Evolutionary conservation across 2,888 invertebrate species (phyloP), one percentile per base, ranked within the genome.

Genomic region (Lobophora halterata): DNA sequence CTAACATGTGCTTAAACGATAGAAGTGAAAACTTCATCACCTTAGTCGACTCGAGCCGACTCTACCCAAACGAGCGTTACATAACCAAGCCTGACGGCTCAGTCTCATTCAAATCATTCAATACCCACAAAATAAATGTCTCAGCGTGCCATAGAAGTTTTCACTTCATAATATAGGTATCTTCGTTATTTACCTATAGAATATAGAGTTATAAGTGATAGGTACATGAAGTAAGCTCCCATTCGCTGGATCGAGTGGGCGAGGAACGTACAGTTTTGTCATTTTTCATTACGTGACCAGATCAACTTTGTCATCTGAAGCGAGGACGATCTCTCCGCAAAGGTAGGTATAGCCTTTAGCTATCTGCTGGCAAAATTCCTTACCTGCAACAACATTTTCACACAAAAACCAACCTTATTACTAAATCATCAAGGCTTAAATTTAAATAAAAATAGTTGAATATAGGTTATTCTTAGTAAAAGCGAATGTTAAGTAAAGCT

Each of bases 281-380:
- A 90, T 90, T 90, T 90, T 90, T 90, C 90, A 90, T 90, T 90
- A 90, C 90, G 90, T 91, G 90, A 89, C 79, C 81, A 88, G 90
- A 90, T 90, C 89, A 90, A 82, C 85, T 82, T 81, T 77, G 81
- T 88, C 82, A 85, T 72, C 68, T 68, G 61, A 61, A 71, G 61
- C 65, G 67, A 58, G 67, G 63, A 62, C 71, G 65, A 75, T 75
- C 67, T 56, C 59, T 52, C 50, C 61, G 58, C 60, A 53, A 37
- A 46, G 41, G 44, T 51, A 45, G 57, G 62, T 64, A 65, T 65
- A 71, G 60, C 67, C 67, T 72, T 73, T 72, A 71, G 55, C 61
- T 55, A 58, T 32, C 36, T 14, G 31, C 24, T 16, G 2, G 0
- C 17, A 46, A 32, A 43, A 17, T 24, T 26, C 23, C 34, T 27